Evolutionary conservation across 2,113 vertebrate species (phyloP).

Genomic region (Aphyosemion australe): DNA sequence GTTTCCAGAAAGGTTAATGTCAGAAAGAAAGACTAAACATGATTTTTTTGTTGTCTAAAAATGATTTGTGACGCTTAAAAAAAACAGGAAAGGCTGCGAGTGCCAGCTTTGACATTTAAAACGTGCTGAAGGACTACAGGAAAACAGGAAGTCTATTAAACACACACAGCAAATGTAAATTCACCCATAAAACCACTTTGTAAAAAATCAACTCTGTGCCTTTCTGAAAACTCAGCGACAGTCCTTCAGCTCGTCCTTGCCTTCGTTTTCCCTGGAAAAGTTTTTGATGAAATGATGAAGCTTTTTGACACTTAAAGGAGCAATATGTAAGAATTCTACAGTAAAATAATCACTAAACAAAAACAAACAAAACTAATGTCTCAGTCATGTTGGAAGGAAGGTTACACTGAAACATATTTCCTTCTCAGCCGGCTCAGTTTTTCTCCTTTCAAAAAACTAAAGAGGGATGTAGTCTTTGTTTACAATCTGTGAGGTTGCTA

Average conservation of each 20-base stretch:
- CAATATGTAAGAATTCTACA: too few species aligned
- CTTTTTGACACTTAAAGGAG: not conserved
- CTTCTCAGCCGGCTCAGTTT: too few species aligned
- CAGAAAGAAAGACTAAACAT: slow-evolving; percentile 2
- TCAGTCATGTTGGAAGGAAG: too few species aligned
- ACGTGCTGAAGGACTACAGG: not conserved
- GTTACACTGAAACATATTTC: too few species aligned
- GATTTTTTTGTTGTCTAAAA: not conserved
- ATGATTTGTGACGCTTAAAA: slow-evolving; percentile 9
- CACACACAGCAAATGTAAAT: slow-evolving; percentile 14
- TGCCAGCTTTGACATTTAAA: slow-evolving; percentile 17
- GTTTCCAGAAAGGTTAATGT: slow-evolving; percentile 6
- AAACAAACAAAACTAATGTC: too few species aligned
- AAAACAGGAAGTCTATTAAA: slow-evolving; percentile 8
- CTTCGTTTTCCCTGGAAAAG: not conserved
- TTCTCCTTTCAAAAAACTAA: too few species aligned
- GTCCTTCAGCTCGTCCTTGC: slow-evolving; percentile 5
- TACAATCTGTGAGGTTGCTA: too few species aligned
- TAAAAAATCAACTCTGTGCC: slow-evolving; percentile 23
- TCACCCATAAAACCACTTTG: not conserved
- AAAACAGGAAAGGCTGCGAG: slow-evolving; percentile 4
- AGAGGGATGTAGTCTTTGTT: too few species aligned
- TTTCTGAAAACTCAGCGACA: slow-evolving; percentile 1
- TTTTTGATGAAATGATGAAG: not conserved
- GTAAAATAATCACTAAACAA: too few species aligned